Conservation (phyloP, 2,888 invertebrate species). For the Cheilosia soror region DNA sequence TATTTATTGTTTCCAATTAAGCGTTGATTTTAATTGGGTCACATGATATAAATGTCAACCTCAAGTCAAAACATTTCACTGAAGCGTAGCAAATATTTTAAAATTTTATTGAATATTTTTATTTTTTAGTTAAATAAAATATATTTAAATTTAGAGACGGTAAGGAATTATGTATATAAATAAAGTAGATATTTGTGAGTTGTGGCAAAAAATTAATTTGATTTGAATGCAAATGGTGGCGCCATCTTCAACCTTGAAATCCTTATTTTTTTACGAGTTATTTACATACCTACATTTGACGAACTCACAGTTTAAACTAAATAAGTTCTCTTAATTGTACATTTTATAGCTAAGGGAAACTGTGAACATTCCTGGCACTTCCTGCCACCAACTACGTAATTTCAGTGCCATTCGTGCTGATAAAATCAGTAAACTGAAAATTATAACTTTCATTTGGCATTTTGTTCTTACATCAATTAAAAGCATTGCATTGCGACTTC, state of each 20-base stretch:
- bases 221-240: too few species aligned
- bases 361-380: constrained; percentile 46
- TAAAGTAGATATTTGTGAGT: too few species aligned
- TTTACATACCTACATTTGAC: too few species aligned
- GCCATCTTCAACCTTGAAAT: too few species aligned
- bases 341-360: neutral
- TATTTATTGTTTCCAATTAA: constrained; percentile 4
- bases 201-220: too few species aligned
- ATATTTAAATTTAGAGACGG: neutral
- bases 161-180: too few species aligned
- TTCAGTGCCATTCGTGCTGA: constrained; percentile 37
- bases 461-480: constrained; percentile 56
- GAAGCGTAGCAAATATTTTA: too few species aligned
- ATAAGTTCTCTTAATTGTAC: too few species aligned
- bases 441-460: constrained; percentile 45
- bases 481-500: constrained; percentile 19
- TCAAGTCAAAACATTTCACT: neutral
- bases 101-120: neutral
- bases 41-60: neutral
- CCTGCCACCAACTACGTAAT: constrained; percentile 43
- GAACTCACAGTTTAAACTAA: too few species aligned
- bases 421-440: constrained; percentile 38
- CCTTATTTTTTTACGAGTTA: too few species aligned
- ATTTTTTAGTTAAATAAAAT: neutral
- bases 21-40: constrained; percentile 14